phyloP scores from a whole-genome alignment of 2,113 vertebrate species.

The Garra rufa region DNA sequence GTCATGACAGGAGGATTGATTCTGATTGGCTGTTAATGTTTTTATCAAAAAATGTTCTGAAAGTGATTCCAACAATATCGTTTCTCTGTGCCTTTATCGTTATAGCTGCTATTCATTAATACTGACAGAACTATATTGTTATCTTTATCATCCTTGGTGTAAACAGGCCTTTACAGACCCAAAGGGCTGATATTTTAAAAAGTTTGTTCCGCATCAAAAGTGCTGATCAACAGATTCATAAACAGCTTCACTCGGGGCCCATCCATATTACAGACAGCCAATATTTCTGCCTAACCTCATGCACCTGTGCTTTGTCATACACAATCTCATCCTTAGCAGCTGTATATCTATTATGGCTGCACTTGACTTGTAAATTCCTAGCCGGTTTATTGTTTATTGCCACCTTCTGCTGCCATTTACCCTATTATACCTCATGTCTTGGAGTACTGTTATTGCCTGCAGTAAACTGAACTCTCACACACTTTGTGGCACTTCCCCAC shows the following conservation, averaged over 20 bases:
- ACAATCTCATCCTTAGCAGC: neutral
- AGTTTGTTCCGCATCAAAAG: neutral
- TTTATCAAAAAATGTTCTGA: too few species aligned
- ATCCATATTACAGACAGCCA: slow-evolving; percentile 36
- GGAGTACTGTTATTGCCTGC: neutral
- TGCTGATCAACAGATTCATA: slow-evolving; percentile 12
- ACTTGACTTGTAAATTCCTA: slow-evolving; percentile 15
- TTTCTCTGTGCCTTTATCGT: too few species aligned
- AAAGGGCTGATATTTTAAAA: neutral
- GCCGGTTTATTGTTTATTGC: neutral
- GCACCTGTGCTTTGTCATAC: slow-evolving; percentile 23
- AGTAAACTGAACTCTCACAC: neutral
- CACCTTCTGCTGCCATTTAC: neutral
- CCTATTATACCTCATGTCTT: slow-evolving; percentile 2
- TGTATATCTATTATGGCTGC: slow-evolving; percentile 11
- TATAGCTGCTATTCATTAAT: too few species aligned
- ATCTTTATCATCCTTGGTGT: too few species aligned
- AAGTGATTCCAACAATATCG: too few species aligned
- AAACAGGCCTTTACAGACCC: neutral
- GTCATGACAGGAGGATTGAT: too few species aligned
- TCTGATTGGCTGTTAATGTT: too few species aligned
- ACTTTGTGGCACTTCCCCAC: neutral
- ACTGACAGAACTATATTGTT: too few species aligned
- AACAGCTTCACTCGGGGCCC: neutral
- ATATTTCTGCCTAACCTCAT: slow-evolving; percentile 27